Conservation (phyloP, 64 coral and sea anemone genomes). For the Astreopora myriophthalma region DNA sequence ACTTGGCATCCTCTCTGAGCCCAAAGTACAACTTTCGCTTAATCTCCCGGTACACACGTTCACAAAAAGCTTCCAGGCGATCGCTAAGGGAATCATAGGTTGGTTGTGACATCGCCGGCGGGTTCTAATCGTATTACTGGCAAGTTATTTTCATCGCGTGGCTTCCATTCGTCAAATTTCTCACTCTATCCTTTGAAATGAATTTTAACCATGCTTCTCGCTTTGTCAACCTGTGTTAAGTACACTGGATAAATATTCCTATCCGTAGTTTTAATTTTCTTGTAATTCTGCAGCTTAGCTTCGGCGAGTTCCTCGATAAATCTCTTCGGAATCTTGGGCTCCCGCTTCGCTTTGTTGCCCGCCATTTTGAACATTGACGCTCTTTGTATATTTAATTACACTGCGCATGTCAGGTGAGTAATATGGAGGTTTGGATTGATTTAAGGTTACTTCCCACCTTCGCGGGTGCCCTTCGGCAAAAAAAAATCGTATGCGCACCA, state of each 20-base stretch:
- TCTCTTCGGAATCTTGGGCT: neutral
- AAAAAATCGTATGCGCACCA: too few relatives aligned
- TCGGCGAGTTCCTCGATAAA: neutral
- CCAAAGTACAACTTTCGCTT: slow-evolving; percentile 52
- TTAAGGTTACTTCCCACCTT: too few relatives aligned
- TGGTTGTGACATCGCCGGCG: neutral
- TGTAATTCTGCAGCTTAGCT: neutral
- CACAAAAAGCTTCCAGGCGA: slow-evolving; percentile 24
- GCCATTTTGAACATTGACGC: neutral
- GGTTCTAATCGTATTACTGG: neutral
- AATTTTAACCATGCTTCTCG: neutral
- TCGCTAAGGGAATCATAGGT: slow-evolving; percentile 7
- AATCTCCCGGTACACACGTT: slow-evolving; percentile 26
- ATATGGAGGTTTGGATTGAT: neutral
- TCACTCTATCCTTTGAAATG: slow-evolving; percentile 10
- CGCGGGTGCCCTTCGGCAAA: too few relatives aligned
- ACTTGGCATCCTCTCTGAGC: slow-evolving; percentile 27
- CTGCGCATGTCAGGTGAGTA: neutral
- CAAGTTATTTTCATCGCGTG: neutral
- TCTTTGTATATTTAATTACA: neutral
- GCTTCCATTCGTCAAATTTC: slow-evolving; percentile 4
- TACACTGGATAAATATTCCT: neutral
- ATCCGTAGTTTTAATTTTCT: neutral
- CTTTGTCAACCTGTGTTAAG: neutral
- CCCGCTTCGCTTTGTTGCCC: too few relatives aligned